Base-by-base conservation (phyloP, 2,797 vertebrate genomes). In the Acanthiza pusilla region DNA sequence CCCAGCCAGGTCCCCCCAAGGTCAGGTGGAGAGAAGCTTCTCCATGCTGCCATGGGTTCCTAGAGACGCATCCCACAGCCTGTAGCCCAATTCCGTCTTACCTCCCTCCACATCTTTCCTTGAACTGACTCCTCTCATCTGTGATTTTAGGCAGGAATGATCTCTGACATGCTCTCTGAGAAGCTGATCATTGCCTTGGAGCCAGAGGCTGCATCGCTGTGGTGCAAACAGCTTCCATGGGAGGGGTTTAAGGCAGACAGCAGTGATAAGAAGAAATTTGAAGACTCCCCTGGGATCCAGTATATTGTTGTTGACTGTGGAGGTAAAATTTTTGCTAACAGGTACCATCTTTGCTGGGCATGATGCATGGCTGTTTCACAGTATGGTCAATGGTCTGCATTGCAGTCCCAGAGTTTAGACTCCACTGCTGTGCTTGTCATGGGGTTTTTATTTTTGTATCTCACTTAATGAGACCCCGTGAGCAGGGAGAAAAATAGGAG, bases 281-380 rank as follows among this genome's bases (percentile, higher is more conserved):
- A 96, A 74, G 61, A 95, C 40, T 70, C 42, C 5, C 79, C 93
- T 43, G 96, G 96, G 48, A 91, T 87, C n/a, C 94, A 96, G 68
- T 97, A 96, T 50, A 25, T 97, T 34, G 95, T 96, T 2, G 72
- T 95, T 57, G 96, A 96, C 60, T 97, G 95, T 84, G 96, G 96
- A 96, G 94, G 96, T 97, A 95, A 85, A 70, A 7, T 62, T 83
- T 61, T 53, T 29, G 26, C 43, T 54, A 83, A n/a, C 15, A 88
- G 29, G 42, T 68, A 53, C 29, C 23, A 13, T 50, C 51, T 90
- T 72, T 79, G 51, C 72, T 73, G 34, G 17, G 10, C 0, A 0
- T 13, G 10, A n/a, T 51, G 19, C 20, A 17, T 14, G 26, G 16
- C 42, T 42, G 6, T 85, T 88, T 74, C 4, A 7, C 23, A 57